A percentile compares a stretch with the other conserved stretches of the same genome.
Conservation (phyloP, 2,888 invertebrate species). For the Choreutis nemorana region DNA sequence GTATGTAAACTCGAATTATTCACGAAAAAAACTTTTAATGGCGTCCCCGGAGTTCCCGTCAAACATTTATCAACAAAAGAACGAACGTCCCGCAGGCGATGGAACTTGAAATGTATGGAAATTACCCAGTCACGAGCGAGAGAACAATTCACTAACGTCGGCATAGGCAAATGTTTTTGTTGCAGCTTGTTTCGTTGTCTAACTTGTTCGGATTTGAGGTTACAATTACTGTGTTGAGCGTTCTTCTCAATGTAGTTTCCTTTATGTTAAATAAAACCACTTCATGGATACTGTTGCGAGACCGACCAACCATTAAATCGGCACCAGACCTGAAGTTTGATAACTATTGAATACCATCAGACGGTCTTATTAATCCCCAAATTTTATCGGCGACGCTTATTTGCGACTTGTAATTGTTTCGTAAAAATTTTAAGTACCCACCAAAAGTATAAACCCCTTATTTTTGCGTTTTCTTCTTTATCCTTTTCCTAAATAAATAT, state of each 20-base stretch:
- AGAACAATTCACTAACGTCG: slow-evolving; percentile 65
- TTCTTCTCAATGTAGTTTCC: slow-evolving; percentile 2
- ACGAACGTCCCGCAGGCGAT: slow-evolving; percentile 67
- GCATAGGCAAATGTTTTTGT: slow-evolving; percentile 65
- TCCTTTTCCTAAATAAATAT: too few relatives aligned
- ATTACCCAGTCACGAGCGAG: slow-evolving; percentile 65
- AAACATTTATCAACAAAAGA: slow-evolving; percentile 68
- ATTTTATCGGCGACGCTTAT: too few relatives aligned
- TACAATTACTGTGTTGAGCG: slow-evolving; percentile 21
- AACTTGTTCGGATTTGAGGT: slow-evolving; percentile 45
- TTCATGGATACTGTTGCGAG: too few relatives aligned
- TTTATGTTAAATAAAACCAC: too few relatives aligned
- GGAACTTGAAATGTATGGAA: slow-evolving; percentile 67
- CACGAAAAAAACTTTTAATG: slow-evolving; percentile 68
- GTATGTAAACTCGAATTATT: slow-evolving; percentile 67
- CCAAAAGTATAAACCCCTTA: too few relatives aligned
- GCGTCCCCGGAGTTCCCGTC: slow-evolving; percentile 66
- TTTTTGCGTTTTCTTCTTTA: too few relatives aligned
- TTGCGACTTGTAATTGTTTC: too few relatives aligned
- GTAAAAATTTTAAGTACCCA: too few relatives aligned
- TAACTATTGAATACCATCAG: too few relatives aligned
- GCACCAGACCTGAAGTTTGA: too few relatives aligned
- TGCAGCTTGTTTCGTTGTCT: slow-evolving; percentile 54
- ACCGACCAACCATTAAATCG: too few relatives aligned
- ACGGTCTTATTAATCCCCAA: too few relatives aligned